Evolutionary conservation across 2,113 vertebrate genomes (phyloP).

Genomic region (Piprites chloris): DNA sequence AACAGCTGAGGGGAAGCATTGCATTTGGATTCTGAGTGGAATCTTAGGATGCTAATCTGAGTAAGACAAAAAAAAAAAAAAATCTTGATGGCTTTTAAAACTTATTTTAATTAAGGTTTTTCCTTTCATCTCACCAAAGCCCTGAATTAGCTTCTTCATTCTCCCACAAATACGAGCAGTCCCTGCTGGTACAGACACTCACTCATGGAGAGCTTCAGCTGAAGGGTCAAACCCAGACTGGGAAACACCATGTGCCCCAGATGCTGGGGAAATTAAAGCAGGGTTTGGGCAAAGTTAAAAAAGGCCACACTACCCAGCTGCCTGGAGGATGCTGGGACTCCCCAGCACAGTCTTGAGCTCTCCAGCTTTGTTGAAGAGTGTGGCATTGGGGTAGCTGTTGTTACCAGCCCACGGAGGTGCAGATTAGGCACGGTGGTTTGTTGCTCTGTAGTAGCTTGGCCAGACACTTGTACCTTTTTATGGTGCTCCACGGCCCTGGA

Average conservation of each 20-base stretch:
- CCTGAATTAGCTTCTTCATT: conserved; percentile 21
- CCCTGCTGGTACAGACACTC: background rate
- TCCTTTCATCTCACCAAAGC: conserved; percentile 46
- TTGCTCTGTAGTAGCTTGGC: background rate
- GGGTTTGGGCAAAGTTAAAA: background rate
- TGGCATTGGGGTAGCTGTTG: background rate
- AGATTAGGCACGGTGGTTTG: rapidly evolving
- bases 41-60: conserved; percentile 38
- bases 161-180: background rate
- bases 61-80: background rate
- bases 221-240: background rate
- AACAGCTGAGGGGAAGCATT: background rate
- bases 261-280: background rate
- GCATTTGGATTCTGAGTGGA: background rate
- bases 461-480: rapidly evolving
- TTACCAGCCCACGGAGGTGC: rapidly evolving
- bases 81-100: conserved; percentile 41
- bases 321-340: background rate
- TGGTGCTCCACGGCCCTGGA: background rate
- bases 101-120: conserved; percentile 59
- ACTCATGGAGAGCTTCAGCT: background rate
- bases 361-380: background rate
- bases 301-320: background rate
- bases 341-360: background rate
- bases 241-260: background rate